Base-by-base conservation (phyloP, 1,140 invertebrate genomes). In the Lasaia peninsularis region DNA sequence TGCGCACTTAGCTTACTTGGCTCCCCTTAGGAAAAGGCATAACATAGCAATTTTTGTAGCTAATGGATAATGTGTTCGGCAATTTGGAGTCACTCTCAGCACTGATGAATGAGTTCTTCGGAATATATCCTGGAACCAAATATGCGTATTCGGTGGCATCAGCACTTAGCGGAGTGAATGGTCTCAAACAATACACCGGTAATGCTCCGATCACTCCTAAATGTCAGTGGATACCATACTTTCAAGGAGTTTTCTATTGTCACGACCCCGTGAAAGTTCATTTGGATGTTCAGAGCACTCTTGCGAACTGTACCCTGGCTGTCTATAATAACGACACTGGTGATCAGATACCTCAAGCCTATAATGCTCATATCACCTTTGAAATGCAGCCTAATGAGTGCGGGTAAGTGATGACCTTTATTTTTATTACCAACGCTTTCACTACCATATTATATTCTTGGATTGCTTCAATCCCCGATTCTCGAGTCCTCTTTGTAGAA, bases 51-150 rank as follows among this genome's bases (percentile, higher is more conserved):
- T 52, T 31, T 63, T 71, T 69, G 0, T 53, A 87, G 84, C 44
- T 87, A 31, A 75, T 75, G 67, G 84, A 87, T n/a, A 65, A 66
- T 21, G 73, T 65, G 10, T 82, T 85, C 54, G 84, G 80, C 7
- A 77, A 74, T 53, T 14, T 77, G 14, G 82, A 86, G 53, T 58
- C 67, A 2, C 31, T 87, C 16, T 75, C 80, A 24, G 67, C 59
- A 0, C 37, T 87, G n/a, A 86, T 87, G 82, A 86, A 83, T 33
- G 72, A 84, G 55, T 87, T 86, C 58, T 87, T 87, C 40, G 21
- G 8, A 7, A 73, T 84, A 70, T 86, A 62, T 34, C 84, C 84
- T 32, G 73, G 74, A 18, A 63, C 74, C 0, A 82, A 70, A 54
- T 60, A 55, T 1, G 78, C 84, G 0, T 87, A 83, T 31, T 86